phyloP scores from a whole-genome alignment of 2,113 vertebrate genomes.

The Trematomus loennbergii region DNA sequence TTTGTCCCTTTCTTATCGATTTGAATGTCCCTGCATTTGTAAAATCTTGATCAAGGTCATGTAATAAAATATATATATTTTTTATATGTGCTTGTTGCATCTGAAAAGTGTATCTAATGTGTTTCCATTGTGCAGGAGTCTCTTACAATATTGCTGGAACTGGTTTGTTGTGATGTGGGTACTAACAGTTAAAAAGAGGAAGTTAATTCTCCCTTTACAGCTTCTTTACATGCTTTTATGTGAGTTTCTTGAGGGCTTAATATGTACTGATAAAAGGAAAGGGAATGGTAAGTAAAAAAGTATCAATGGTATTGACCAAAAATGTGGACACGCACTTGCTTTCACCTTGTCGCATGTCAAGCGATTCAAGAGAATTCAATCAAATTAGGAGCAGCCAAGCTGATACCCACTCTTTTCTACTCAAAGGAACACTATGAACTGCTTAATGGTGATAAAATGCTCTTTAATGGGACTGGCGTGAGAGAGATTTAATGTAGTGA shows the following conservation, averaged over 20 bases:
- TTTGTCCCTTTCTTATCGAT: neutral
- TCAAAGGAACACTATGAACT: constrained; percentile 59
- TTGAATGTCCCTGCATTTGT: neutral
- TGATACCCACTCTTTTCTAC: constrained; percentile 52
- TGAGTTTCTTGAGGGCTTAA: neutral
- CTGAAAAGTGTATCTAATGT: neutral
- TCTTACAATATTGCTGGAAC: neutral
- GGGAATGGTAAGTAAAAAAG: neutral
- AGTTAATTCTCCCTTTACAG: neutral
- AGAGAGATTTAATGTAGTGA: constrained; percentile 71
- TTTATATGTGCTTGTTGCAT: neutral
- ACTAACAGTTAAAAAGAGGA: too few relatives aligned
- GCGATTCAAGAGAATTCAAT: constrained; percentile 56
- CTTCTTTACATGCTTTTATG: neutral
- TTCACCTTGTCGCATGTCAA: constrained; percentile 46
- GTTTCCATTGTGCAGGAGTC: neutral
- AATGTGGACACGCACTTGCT: constrained; percentile 7
- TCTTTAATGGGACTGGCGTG: constrained; percentile 64
- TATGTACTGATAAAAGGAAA: neutral
- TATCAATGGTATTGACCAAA: constrained; percentile 4
- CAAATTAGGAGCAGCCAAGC: constrained; percentile 63
- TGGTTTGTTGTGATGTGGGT: neutral
- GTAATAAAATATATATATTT: neutral
- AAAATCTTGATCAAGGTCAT: neutral
- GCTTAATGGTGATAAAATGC: constrained; percentile 68